Conservation (phyloP, 2,113 vertebrate species). For the Equus przewalskii region DNA sequence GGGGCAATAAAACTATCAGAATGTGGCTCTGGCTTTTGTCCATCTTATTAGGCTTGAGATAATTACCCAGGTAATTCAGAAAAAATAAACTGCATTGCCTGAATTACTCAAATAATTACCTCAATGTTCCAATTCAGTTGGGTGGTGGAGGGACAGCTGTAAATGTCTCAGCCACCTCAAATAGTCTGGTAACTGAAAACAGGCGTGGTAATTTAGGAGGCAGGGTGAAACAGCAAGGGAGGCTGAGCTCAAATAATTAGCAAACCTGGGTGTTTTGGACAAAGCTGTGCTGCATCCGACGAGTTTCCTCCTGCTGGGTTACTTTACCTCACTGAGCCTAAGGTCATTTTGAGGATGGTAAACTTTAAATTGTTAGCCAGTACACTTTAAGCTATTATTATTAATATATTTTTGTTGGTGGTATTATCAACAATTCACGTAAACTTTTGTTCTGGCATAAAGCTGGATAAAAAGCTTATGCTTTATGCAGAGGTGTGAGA, state of each 20-base stretch:
- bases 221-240: neutral
- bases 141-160: slow-evolving; percentile 50
- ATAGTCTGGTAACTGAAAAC: slow-evolving; percentile 71
- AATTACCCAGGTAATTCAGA: slow-evolving; percentile 82
- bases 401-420: neutral
- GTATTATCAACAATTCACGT: neutral
- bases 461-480: neutral
- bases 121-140: slow-evolving; percentile 41
- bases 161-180: slow-evolving; percentile 36
- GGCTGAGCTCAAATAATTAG: neutral
- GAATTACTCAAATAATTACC: slow-evolving; percentile 81
- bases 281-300: neutral
- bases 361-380: neutral
- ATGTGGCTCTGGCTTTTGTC: slow-evolving; percentile 74
- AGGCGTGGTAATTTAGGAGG: slow-evolving; percentile 52
- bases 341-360: neutral
- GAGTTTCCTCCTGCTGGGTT: neutral
- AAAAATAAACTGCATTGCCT: slow-evolving; percentile 78
- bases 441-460: slow-evolving; percentile 38
- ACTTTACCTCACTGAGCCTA: neutral
- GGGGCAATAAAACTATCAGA: slow-evolving; percentile 71
- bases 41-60: slow-evolving; percentile 73
- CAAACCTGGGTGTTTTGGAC: neutral
- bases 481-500: neutral
- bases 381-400: neutral